phyloP scores from a whole-genome alignment of 2,888 invertebrate species.

The Elegia similella region DNA sequence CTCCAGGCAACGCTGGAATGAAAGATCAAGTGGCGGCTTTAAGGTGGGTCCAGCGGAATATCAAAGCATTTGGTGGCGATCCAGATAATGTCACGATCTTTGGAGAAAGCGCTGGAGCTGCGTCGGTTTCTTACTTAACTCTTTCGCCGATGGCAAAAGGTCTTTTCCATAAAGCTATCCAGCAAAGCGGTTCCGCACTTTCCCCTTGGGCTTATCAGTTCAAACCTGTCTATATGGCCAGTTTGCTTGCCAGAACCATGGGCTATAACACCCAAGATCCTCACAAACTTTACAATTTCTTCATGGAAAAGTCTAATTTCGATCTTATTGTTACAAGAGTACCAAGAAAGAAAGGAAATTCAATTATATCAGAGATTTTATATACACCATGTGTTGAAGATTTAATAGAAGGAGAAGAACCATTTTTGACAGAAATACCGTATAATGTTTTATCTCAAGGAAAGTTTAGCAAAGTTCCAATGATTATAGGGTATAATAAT shows the following conservation, averaged over 20 bases:
- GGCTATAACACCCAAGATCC: slow-evolving; percentile 48
- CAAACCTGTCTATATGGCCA: slow-evolving; percentile 53
- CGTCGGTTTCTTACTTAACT: slow-evolving; percentile 58
- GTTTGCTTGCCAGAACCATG: slow-evolving; percentile 56
- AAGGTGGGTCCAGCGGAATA: slow-evolving; percentile 41
- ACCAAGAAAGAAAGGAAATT: slow-evolving; percentile 49
- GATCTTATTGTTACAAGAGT: slow-evolving; percentile 57
- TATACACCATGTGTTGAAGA: slow-evolving; percentile 59
- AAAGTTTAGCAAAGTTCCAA: slow-evolving; percentile 57
- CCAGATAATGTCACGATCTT: slow-evolving; percentile 47
- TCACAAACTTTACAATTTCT: slow-evolving; percentile 49
- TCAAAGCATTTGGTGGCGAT: slow-evolving; percentile 42
- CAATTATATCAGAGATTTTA: slow-evolving; percentile 49
- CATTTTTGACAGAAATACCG: slow-evolving; percentile 58
- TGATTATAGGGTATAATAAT: slow-evolving; percentile 54
- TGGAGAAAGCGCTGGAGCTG: slow-evolving; percentile 67
- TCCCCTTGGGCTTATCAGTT: slow-evolving; percentile 59
- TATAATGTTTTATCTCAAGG: slow-evolving; percentile 48
- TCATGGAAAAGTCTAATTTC: slow-evolving; percentile 48
- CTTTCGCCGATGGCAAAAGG: slow-evolving; percentile 65
- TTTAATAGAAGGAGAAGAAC: slow-evolving; percentile 53
- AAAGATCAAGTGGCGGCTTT: slow-evolving; percentile 45
- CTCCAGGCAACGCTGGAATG: slow-evolving; percentile 43
- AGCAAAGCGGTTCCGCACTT: slow-evolving; percentile 64
- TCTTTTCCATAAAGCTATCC: slow-evolving; percentile 62